Percentiles rank a stretch among this genome's conserved stretches.
Evolutionary conservation across 2,888 invertebrate genomes (phyloP).

Genomic region (Harpagoxenus sublaevis): DNA sequence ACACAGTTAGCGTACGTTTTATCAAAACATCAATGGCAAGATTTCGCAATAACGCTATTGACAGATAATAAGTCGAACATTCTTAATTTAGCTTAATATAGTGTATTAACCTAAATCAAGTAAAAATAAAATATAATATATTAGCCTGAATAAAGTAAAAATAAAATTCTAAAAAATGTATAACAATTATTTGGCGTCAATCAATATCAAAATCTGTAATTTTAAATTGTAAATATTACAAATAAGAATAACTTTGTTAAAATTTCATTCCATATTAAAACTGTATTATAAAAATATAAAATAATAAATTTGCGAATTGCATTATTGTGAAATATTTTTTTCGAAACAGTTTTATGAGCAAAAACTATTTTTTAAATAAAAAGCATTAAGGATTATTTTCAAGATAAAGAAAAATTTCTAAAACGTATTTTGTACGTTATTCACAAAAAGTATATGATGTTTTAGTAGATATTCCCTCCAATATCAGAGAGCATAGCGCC

Average conservation of each 20-base stretch:
- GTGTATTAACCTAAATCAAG: too few relatives aligned
- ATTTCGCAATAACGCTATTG: not conserved
- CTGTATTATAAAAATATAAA: not conserved
- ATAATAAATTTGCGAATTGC: not conserved
- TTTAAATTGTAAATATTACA: not conserved
- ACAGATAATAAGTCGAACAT: not conserved
- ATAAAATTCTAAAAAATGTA: not conserved
- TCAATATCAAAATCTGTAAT: not conserved
- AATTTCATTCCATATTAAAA: not conserved
- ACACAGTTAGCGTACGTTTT: conserved; percentile 13
- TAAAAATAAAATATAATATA: not conserved
- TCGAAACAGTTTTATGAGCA: not conserved
- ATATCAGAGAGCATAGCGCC: not conserved
- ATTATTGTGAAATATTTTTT: not conserved
- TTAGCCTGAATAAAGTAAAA: not conserved
- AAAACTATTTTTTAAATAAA: not conserved
- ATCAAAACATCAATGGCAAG: conserved; percentile 3
- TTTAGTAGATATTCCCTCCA: not conserved
- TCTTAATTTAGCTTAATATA: not conserved
- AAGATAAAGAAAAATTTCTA: not conserved
- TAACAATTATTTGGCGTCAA: not conserved
- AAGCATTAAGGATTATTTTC: not conserved
- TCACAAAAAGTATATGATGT: not conserved
- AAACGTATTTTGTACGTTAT: not conserved
- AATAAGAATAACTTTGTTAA: not conserved